Evolutionary conservation across 2,797 vertebrate genomes (phyloP).

Genomic region (Oceanodroma leucorhoa): DNA sequence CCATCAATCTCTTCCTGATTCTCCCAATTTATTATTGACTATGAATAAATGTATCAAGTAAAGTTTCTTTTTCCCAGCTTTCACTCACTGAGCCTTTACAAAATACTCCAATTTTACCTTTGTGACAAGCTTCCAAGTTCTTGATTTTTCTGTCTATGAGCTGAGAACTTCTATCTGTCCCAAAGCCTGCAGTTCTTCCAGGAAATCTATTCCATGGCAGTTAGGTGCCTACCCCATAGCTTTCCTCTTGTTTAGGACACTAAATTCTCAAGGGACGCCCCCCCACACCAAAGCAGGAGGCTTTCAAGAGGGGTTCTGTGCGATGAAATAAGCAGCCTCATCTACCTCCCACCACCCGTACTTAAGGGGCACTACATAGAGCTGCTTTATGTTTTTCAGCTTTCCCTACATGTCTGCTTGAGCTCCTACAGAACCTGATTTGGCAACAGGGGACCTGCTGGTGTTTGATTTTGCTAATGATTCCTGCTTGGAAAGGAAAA

Average conservation of each 20-base stretch:
- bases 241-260: background rate
- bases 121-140: background rate
- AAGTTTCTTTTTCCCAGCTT: background rate
- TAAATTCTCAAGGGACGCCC: background rate
- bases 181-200: background rate
- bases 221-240: background rate
- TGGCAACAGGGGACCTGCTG: background rate
- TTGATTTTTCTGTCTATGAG: background rate
- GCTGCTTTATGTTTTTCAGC: background rate
- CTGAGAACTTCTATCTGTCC: background rate
- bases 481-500: background rate
- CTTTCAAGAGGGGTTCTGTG: background rate
- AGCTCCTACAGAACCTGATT: background rate
- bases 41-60: background rate
- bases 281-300: background rate
- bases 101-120: background rate
- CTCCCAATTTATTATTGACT: background rate
- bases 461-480: background rate
- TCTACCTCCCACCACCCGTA: background rate
- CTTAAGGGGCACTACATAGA: background rate
- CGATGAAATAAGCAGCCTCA: background rate
- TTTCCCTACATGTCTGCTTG: background rate
- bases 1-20: background rate
- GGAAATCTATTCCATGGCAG: background rate
- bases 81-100: background rate